phyloP scores from a whole-genome alignment of 2,113 vertebrate genomes.

The Hyaena hyaena region DNA sequence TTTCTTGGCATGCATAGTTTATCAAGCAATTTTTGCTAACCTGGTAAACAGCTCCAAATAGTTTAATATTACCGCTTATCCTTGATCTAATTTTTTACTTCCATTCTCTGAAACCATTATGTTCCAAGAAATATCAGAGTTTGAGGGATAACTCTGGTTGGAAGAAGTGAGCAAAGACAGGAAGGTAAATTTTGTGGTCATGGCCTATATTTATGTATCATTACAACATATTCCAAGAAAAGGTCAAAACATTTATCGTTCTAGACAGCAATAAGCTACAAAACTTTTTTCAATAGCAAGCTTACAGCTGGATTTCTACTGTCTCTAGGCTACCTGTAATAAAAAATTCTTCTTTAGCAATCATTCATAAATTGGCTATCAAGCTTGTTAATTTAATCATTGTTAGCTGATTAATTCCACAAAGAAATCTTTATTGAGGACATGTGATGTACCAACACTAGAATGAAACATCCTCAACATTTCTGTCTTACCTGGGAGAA shows the following conservation, averaged over 20 bases:
- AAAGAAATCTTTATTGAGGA: not conserved
- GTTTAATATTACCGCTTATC: not conserved
- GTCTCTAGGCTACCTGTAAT: not conserved
- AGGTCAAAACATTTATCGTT: not conserved
- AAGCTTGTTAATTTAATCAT: not conserved
- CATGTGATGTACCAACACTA: not conserved
- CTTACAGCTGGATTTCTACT: not conserved
- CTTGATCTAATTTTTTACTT: not conserved
- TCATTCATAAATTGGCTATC: not conserved
- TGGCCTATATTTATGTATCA: not conserved
- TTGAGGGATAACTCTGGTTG: not conserved
- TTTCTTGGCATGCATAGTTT: not conserved
- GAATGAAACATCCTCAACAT: not conserved
- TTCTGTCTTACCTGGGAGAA: not conserved
- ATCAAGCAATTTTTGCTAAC: not conserved
- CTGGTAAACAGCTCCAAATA: not conserved
- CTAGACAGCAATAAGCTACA: not conserved
- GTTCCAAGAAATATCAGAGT: not conserved
- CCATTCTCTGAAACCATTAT: not conserved
- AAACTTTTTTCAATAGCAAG: not conserved
- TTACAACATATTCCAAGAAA: not conserved
- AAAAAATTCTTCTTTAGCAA: not conserved
- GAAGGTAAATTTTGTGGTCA: not conserved
- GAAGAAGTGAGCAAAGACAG: not conserved
- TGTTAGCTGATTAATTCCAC: not conserved